These are phyloP conservation scores for Dascillus cervinus DNA, from an alignment of 2,888 invertebrate species.

Conservation along the genomic window DNA sequence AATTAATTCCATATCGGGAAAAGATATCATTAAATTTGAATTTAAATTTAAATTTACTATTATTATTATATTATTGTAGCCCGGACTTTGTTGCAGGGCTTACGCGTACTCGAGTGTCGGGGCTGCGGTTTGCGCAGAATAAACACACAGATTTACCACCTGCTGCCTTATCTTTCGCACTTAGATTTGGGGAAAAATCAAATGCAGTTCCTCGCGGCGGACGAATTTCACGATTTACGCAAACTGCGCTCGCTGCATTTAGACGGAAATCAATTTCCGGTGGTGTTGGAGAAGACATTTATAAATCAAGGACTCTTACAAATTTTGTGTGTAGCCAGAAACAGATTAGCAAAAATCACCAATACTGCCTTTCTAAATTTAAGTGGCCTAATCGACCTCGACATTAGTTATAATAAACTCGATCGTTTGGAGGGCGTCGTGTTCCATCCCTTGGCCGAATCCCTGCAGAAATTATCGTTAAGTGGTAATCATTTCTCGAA, in stretches of 20 bases:
- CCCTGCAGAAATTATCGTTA: constrained; percentile 57
- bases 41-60: too few species aligned
- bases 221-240: constrained; percentile 64
- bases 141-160: constrained; percentile 72
- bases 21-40: too few species aligned
- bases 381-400: constrained; percentile 58
- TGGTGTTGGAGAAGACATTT: constrained; percentile 66
- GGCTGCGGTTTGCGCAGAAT: constrained; percentile 64
- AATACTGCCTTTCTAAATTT: constrained; percentile 67
- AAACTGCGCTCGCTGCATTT: constrained; percentile 56
- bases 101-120: constrained; percentile 64
- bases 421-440: constrained; percentile 57
- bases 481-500: constrained; percentile 59
- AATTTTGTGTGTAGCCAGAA: constrained; percentile 56
- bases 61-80: not conserved
- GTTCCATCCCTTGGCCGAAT: constrained; percentile 53
- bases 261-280: constrained; percentile 71
- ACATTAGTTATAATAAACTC: constrained; percentile 70
- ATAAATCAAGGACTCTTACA: constrained; percentile 48
- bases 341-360: constrained; percentile 67
- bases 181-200: constrained; percentile 71
- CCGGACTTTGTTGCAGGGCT: constrained; percentile 49
- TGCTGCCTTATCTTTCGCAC: constrained; percentile 62
- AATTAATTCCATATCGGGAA: too few species aligned
- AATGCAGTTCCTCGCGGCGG: constrained; percentile 65